phyloP scores from a whole-genome alignment of 2,113 vertebrate species.

The Paramisgurnus dabryanus region DNA sequence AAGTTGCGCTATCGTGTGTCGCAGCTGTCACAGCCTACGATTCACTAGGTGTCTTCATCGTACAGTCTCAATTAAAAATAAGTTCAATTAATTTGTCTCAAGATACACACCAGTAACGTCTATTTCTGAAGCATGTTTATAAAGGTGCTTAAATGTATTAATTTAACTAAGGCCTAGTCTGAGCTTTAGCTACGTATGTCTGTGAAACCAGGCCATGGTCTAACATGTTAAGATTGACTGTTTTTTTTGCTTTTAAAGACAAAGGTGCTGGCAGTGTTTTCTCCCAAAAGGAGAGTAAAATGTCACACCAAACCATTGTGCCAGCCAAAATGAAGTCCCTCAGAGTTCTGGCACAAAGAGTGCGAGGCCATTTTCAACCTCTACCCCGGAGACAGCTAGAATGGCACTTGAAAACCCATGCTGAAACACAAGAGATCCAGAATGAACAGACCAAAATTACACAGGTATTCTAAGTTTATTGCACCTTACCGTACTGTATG shows the following conservation, averaged over 20 bases:
- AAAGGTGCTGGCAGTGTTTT: background rate
- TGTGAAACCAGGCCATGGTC: background rate
- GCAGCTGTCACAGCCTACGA: too few species aligned
- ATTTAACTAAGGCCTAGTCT: too few species aligned
- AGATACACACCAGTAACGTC: background rate
- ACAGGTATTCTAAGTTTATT: conserved; percentile 61
- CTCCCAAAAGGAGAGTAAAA: background rate
- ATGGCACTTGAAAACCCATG: conserved; percentile 67
- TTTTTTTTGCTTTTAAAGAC: conserved; percentile 14
- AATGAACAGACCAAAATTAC: conserved; percentile 60
- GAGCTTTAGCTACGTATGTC: background rate
- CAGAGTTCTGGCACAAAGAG: conserved; percentile 61
- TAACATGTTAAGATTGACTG: background rate
- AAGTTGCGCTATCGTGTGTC: too few species aligned
- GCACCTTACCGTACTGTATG: background rate
- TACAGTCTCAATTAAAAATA: too few species aligned
- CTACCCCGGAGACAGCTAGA: conserved; percentile 66
- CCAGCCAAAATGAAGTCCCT: conserved; percentile 37
- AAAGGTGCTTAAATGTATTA: too few species aligned
- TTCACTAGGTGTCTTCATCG: too few species aligned
- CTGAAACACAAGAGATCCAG: conserved; percentile 58
- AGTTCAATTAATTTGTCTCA: too few species aligned
- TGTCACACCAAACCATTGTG: conserved; percentile 18
- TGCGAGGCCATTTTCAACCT: conserved; percentile 65
- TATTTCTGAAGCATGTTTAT: too few species aligned